Evolutionary conservation across 2,113 vertebrate genomes (phyloP).

Genomic region (Pedetes capensis): DNA sequence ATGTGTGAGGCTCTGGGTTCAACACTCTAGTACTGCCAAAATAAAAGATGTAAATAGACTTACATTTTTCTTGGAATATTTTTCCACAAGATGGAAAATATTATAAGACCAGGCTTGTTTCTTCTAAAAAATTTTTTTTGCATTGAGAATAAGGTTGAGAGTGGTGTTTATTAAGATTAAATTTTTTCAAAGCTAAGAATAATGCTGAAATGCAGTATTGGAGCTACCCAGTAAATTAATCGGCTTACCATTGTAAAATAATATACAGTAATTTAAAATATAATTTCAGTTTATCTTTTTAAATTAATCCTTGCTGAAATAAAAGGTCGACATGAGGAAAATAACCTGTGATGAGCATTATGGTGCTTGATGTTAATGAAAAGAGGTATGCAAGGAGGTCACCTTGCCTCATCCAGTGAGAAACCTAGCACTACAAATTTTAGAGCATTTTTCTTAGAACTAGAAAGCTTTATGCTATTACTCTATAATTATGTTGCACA

Average conservation of each 20-base stretch:
- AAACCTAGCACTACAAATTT: neutral
- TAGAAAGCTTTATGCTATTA: neutral
- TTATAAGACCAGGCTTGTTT: neutral
- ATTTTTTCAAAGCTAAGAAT: neutral
- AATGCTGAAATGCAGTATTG: neutral
- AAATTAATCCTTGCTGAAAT: neutral
- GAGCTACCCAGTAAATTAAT: neutral
- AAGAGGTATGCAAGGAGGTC: neutral
- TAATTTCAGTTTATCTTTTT: neutral
- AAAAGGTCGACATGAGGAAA: neutral
- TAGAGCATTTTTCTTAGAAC: neutral
- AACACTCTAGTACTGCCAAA: too few species aligned
- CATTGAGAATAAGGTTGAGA: neutral
- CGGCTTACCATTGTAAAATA: neutral
- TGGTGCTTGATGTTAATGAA: neutral
- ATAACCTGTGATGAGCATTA: neutral
- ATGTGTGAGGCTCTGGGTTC: too few species aligned
- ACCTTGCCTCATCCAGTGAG: neutral
- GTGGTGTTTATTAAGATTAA: neutral
- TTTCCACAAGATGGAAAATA: neutral
- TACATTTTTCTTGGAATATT: slow-evolving; percentile 10
- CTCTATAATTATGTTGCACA: neutral
- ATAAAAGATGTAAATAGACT: neutral
- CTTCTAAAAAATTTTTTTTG: neutral
- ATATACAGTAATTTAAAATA: neutral